phyloP scores from a whole-genome alignment of 2,888 invertebrate species.

The Sepiola atlantica region DNA sequence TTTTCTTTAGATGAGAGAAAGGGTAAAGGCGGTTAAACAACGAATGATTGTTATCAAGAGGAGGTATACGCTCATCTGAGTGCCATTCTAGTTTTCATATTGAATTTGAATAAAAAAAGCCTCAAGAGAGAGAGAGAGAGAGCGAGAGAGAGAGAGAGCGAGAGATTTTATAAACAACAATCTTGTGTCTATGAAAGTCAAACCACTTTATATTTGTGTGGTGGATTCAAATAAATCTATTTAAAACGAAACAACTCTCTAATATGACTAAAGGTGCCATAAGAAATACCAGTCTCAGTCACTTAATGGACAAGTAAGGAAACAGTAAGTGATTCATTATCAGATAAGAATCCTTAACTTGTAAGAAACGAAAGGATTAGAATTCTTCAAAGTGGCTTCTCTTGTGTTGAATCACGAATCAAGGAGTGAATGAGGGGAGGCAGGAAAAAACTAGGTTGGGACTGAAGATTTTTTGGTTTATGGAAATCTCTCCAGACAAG shows the following conservation, averaged over 20 bases:
- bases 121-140: neutral
- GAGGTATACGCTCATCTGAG: too few species aligned
- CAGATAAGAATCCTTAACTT: neutral
- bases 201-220: neutral
- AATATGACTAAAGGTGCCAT: neutral
- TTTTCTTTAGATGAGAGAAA: too few species aligned
- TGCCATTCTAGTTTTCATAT: too few species aligned
- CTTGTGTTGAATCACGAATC: too few species aligned
- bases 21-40: too few species aligned
- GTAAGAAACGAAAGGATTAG: neutral
- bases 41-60: too few species aligned
- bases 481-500: too few species aligned
- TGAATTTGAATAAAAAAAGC: too few species aligned
- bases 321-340: neutral
- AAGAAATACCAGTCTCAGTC: neutral
- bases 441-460: too few species aligned
- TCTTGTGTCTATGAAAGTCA: neutral
- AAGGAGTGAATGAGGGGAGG: too few species aligned
- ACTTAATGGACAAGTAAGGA: neutral
- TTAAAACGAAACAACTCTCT: neutral
- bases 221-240: neutral
- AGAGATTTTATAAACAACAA: too few species aligned
- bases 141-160: neutral
- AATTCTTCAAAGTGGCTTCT: neutral
- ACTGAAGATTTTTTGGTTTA: too few species aligned